Conservation (phyloP, 2,797 vertebrate genomes). For the Podargus strigoides region DNA sequence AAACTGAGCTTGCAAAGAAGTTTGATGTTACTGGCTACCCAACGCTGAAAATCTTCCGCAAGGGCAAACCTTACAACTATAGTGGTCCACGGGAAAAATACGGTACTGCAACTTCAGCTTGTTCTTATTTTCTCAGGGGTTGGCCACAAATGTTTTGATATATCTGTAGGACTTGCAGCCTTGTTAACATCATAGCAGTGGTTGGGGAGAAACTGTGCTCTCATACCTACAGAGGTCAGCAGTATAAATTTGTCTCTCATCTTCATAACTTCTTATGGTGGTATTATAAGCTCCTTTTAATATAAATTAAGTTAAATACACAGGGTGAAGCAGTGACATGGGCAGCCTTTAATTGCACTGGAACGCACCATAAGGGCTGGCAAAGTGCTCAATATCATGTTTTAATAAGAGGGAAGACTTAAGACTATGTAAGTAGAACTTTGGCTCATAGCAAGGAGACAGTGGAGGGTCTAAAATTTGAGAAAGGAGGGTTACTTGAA, state of each 20-base stretch:
- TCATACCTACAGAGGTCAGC: background rate
- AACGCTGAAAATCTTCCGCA: constrained; percentile 94
- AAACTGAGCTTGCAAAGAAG: constrained; percentile 82
- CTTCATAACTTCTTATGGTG: background rate
- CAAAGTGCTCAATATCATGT: background rate
- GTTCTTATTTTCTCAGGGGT: background rate
- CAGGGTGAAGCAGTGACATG: background rate
- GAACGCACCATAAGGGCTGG: accelerated
- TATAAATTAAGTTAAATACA: background rate
- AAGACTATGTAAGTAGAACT: background rate
- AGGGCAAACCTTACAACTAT: constrained; percentile 90
- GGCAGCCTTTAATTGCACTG: background rate
- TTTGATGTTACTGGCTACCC: constrained; percentile 91
- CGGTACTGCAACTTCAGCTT: constrained; percentile 65
- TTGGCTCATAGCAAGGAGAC: background rate
- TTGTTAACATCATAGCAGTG: background rate
- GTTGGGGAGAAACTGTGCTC: background rate
- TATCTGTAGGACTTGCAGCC: background rate
- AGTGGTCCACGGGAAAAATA: constrained; percentile 91
- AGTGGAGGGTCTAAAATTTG: background rate
- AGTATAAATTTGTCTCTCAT: background rate
- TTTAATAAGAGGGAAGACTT: background rate
- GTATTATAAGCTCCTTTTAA: background rate
- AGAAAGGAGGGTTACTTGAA: background rate
- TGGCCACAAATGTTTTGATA: background rate